A percentile compares a stretch with the other conserved stretches of the same genome.
These are phyloP conservation scores for Gymnothorax javanicus DNA, from an alignment of 2,797 vertebrate genomes.

Conservation along the genomic window DNA sequence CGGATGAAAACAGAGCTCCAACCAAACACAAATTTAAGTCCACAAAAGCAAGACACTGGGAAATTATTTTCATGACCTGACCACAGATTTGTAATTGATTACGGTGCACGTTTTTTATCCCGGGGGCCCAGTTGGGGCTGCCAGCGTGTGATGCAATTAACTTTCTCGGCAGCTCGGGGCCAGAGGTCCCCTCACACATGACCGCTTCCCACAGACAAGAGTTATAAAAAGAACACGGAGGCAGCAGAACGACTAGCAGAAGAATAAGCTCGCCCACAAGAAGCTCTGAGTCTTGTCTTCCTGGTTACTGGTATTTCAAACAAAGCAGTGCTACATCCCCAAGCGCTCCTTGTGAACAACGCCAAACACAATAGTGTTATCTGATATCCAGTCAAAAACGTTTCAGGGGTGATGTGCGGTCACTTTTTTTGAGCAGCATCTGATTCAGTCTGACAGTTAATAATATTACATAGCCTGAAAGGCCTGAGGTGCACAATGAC, in stretches of 20 bases:
- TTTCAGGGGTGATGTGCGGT: slow-evolving; percentile 46
- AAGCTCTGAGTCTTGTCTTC: slow-evolving; percentile 44
- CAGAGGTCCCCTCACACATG: slow-evolving; percentile 38
- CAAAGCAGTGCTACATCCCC: slow-evolving; percentile 51
- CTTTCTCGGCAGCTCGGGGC: slow-evolving; percentile 31
- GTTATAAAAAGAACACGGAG: slow-evolving; percentile 46
- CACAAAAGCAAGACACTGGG: slow-evolving; percentile 49
- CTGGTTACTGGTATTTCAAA: slow-evolving; percentile 60
- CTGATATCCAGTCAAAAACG: slow-evolving; percentile 48
- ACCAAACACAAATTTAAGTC: slow-evolving; percentile 38
- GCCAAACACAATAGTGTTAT: slow-evolving; percentile 56
- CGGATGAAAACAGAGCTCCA: slow-evolving; percentile 41
- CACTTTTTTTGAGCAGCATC: slow-evolving; percentile 15
- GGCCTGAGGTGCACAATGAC: not conserved
- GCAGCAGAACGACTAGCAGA: slow-evolving; percentile 29
- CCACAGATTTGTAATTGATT: slow-evolving; percentile 64
- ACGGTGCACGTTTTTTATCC: slow-evolving; percentile 46
- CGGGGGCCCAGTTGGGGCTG: slow-evolving; percentile 34
- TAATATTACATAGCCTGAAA: not conserved
- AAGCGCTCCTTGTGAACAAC: slow-evolving; percentile 26
- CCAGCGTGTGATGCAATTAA: slow-evolving; percentile 43
- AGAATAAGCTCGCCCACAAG: slow-evolving; percentile 45
- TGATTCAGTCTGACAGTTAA: slow-evolving; percentile 41
- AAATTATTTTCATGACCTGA: slow-evolving; percentile 46
- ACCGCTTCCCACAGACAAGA: slow-evolving; percentile 24